Evolutionary conservation across 2,888 invertebrate genomes (phyloP).

Genomic region (Leptinotarsa juncta): DNA sequence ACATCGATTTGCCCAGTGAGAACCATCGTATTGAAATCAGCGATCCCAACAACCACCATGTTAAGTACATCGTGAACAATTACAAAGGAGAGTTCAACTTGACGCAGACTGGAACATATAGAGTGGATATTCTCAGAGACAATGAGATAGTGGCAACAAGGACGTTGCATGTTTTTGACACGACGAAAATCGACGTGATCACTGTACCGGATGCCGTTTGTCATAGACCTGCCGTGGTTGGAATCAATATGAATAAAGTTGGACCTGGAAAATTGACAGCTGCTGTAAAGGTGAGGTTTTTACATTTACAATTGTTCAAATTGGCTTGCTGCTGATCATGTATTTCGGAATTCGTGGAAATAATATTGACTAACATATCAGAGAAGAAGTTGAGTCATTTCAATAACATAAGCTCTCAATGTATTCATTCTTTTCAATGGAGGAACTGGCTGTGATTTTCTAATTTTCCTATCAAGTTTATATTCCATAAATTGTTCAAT

Average conservation of each 20-base stretch:
- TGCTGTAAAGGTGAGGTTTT: slow-evolving; percentile 70
- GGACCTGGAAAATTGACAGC: slow-evolving; percentile 88
- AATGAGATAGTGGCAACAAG: slow-evolving; percentile 61
- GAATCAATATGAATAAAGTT: slow-evolving; percentile 73
- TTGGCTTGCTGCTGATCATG: too few species aligned
- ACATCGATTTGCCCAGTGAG: slow-evolving; percentile 70
- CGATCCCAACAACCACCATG: slow-evolving; percentile 72
- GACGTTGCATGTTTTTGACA: slow-evolving; percentile 80
- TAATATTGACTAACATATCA: too few species aligned
- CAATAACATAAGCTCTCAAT: too few species aligned
- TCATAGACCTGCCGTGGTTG: slow-evolving; percentile 84
- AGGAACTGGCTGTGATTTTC: background rate
- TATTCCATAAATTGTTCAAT: slow-evolving; percentile 1
- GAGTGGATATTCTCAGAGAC: slow-evolving; percentile 49
- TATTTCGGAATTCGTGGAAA: too few species aligned
- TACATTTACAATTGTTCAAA: too few species aligned
- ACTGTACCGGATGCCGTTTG: slow-evolving; percentile 76
- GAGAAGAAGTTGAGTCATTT: too few species aligned
- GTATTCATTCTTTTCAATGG: too few species aligned
- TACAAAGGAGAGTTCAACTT: slow-evolving; percentile 67
- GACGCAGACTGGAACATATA: slow-evolving; percentile 67
- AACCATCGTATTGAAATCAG: slow-evolving; percentile 75
- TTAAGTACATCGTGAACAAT: slow-evolving; percentile 63
- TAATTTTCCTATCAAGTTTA: background rate
- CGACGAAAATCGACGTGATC: slow-evolving; percentile 66